Conservation (phyloP, 2,888 invertebrate species). For the Eupithecia vulgata region DNA sequence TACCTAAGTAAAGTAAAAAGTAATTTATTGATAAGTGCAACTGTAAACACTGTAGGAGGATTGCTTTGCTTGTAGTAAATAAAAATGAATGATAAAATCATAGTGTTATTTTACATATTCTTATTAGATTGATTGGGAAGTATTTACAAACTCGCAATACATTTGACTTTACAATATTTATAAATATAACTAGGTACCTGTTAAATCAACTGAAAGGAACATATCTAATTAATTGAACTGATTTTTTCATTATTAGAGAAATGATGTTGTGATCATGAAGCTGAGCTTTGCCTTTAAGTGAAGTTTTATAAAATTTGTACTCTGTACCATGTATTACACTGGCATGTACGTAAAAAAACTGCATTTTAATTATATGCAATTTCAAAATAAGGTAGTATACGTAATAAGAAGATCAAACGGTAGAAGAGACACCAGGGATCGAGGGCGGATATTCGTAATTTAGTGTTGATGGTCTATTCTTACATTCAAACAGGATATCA, state of each 20-base stretch:
- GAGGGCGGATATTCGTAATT: constrained; percentile 41
- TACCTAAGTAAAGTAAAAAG: no score
- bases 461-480: constrained; percentile 20
- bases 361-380: neutral
- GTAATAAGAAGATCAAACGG: constrained; percentile 14
- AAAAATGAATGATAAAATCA: neutral
- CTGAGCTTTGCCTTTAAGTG: neutral
- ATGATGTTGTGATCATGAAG: no score
- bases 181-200: neutral
- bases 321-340: neutral
- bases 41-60: no score
- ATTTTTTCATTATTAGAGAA: no score
- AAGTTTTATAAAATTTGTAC: neutral
- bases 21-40: no score
- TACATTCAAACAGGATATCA: neutral
- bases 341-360: neutral
- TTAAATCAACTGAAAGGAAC: no score
- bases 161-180: neutral
- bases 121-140: neutral
- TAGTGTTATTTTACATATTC: neutral
- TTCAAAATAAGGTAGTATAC: no score
- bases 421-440: constrained; percentile 11
- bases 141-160: no score
- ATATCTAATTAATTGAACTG: no score
- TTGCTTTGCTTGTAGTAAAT: neutral